phyloP scores from a whole-genome alignment of 2,797 vertebrate genomes.

The Tokudaia muenninki region DNA sequence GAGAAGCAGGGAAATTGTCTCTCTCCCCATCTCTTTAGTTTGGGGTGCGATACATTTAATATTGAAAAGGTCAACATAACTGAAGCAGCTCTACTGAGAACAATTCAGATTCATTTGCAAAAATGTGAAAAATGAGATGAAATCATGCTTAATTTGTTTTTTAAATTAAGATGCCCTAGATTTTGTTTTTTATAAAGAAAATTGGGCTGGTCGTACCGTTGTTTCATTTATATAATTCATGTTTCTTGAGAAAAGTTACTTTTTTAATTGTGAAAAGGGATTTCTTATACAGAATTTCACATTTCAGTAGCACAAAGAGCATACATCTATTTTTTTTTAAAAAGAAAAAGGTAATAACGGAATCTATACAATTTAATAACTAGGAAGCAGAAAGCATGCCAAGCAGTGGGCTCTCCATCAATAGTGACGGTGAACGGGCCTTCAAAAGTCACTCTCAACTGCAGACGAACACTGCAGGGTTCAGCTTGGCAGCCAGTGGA shows the following conservation, averaged over 20 bases:
- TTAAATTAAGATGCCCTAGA: background rate
- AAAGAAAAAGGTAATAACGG: background rate
- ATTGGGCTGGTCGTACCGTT: background rate
- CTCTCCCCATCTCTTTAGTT: background rate
- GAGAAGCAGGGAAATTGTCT: background rate
- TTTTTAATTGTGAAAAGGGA: background rate
- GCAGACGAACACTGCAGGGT: background rate
- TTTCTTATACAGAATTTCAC: background rate
- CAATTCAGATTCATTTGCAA: constrained; percentile 8
- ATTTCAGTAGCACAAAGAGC: background rate
- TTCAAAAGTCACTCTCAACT: background rate
- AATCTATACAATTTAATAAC: background rate
- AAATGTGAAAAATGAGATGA: constrained; percentile 32
- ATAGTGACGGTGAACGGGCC: background rate
- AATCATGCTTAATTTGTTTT: background rate
- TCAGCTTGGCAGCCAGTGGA: background rate
- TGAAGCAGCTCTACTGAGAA: constrained; percentile 44
- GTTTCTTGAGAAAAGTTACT: background rate
- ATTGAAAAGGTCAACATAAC: background rate
- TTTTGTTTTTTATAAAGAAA: background rate
- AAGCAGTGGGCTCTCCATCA: background rate
- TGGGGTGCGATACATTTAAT: background rate
- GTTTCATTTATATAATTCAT: background rate
- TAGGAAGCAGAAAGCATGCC: constrained; percentile 25
- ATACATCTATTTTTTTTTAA: background rate